A percentile compares a stretch with the other conserved stretches of the same genome.
Conservation (phyloP, 1,140 invertebrate species). For the Eriocheir sinensis region DNA sequence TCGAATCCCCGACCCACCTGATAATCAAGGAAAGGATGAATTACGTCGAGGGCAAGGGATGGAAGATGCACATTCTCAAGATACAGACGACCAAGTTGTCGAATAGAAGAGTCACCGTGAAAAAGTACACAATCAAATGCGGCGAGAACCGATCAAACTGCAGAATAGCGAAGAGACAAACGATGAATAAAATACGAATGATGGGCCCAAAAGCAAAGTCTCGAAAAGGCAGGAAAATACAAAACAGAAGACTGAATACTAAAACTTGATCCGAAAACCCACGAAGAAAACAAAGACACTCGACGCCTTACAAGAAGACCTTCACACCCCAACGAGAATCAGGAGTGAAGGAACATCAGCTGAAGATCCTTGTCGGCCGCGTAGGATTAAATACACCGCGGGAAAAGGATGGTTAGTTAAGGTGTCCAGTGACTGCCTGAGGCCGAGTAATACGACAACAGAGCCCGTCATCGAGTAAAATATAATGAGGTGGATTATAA, state of each 20-base stretch:
- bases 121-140: not conserved
- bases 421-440: not conserved
- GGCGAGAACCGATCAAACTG: not conserved
- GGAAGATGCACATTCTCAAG: not conserved
- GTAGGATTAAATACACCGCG: not conserved
- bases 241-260: not conserved
- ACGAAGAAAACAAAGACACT: not conserved
- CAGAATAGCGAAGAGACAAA: not conserved
- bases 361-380: not conserved
- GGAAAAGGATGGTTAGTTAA: slow-evolving; percentile 1
- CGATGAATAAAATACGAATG: not conserved
- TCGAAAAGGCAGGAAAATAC: not conserved
- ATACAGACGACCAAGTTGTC: not conserved
- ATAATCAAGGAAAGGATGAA: not conserved
- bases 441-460: not conserved
- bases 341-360: not conserved
- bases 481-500: too few species aligned
- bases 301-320: not conserved
- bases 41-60: not conserved
- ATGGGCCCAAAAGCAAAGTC: not conserved
- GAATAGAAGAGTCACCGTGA: not conserved
- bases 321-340: not conserved
- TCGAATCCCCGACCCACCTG: not conserved
- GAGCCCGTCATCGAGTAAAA: too few species aligned
- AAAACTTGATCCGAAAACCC: not conserved